A percentile compares a stretch with the other conserved stretches of the same genome.
These are phyloP conservation scores for Pomacea maculata DNA, from an alignment of 1,140 invertebrate genomes.

Conservation along the genomic window DNA sequence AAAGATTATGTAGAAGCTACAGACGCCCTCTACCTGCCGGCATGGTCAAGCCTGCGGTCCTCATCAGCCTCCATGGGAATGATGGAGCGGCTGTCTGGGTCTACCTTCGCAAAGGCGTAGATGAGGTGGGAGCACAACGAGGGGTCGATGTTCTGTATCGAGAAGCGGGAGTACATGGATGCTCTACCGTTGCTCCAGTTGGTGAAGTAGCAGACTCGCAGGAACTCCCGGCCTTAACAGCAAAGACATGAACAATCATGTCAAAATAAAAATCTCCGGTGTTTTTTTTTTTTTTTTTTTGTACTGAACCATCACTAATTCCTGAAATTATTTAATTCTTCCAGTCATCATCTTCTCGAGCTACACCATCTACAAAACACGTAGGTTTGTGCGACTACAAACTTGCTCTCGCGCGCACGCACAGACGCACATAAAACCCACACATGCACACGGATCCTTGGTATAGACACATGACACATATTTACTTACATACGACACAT, in stretches of 20 bases:
- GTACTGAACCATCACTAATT: too few relatives aligned
- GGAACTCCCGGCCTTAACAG: slow-evolving; percentile 29
- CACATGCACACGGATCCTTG: too few relatives aligned
- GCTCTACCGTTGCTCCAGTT: slow-evolving; percentile 91
- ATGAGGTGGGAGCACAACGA: slow-evolving; percentile 90
- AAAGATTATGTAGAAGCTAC: too few relatives aligned
- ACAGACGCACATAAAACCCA: not conserved
- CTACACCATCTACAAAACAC: too few relatives aligned
- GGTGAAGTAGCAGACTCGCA: slow-evolving; percentile 86
- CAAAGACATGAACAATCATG: not conserved
- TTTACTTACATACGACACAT: too few relatives aligned
- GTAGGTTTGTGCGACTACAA: not conserved
- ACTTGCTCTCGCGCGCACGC: not conserved
- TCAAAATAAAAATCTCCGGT: not conserved
- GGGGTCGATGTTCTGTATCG: slow-evolving; percentile 86
- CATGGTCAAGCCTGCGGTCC: slow-evolving; percentile 8
- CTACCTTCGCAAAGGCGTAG: slow-evolving; percentile 85
- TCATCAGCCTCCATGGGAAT: slow-evolving; percentile 40
- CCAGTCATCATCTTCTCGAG: too few relatives aligned
- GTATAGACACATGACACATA: too few relatives aligned
- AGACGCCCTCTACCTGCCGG: not conserved
- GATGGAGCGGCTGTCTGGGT: slow-evolving; percentile 56
- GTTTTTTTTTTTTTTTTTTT: not conserved
- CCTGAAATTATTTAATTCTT: not conserved
- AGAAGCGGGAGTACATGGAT: slow-evolving; percentile 81